These are phyloP conservation scores for Pica pica DNA, from an alignment of 2,113 vertebrate genomes.

Conservation along the genomic window DNA sequence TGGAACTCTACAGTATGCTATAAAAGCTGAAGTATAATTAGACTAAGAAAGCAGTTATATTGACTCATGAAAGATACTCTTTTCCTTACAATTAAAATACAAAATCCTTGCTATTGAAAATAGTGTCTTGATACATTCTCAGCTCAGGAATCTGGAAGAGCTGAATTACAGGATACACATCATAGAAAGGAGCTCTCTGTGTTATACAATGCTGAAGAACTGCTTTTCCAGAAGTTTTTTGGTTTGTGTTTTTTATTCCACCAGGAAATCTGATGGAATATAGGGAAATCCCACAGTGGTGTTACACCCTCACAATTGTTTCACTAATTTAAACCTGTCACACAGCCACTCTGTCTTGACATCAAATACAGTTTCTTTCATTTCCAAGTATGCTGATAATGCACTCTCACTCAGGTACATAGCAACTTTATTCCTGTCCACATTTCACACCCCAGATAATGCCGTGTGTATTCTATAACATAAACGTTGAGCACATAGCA, in stretches of 20 bases:
- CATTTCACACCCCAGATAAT: not conserved
- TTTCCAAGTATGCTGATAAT: not conserved
- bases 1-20: not conserved
- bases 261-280: not conserved
- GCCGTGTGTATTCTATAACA: not conserved
- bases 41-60: not conserved
- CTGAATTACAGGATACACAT: not conserved
- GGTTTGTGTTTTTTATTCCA: not conserved
- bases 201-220: not conserved
- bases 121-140: not conserved
- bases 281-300: not conserved
- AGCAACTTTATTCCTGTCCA: not conserved
- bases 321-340: not conserved
- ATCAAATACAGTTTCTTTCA: not conserved
- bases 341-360: not conserved
- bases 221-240: not conserved
- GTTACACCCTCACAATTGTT: not conserved
- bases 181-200: not conserved
- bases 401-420: not conserved
- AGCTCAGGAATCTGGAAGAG: not conserved
- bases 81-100: not conserved
- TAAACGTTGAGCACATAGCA: not conserved
- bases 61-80: not conserved
- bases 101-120: not conserved
- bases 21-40: not conserved